Evolutionary conservation across 2,113 vertebrate species (phyloP), one percentile per base, ranked within the genome.

Genomic region (Vicugna pacos): DNA sequence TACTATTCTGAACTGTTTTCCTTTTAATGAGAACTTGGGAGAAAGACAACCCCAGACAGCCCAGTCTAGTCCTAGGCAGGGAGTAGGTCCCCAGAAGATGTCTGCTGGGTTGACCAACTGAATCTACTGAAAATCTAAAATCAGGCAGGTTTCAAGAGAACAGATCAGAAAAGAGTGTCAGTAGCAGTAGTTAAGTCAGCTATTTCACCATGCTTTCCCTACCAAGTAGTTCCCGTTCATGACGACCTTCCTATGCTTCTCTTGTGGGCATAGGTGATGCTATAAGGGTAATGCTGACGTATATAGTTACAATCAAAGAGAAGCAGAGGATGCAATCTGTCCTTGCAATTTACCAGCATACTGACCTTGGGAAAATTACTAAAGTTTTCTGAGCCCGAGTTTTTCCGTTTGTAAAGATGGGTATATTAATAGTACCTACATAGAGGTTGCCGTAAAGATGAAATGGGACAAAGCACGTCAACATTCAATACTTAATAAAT

Each of bases 361-460:
- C 46, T 80, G 38, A 79, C 77, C 20, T 93, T 91, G 42, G 32
- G 7, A 20, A 96, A 91, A 86, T 82, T n/a, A 79, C 6, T 65
- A 38, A 70, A 16, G 2, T 50, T 92, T 92, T 81, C 89, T 79
- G 54, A 81, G 16, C 46, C 14, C 79, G 0, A 0, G 28, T 88
- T 65, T 93, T 87, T 32, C 30, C 58, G 70, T 73, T 76, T 50
- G 28, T 70, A 85, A 94, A 81, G 35, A 35, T 81, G 8, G 2
- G 14, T 28, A 30, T 76, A 95, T 69, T 75, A 81, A 76, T 13
- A 83, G 26, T 24, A 83, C 30, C 48, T 20, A 58, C 16, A 72
- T 10, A 52, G 4, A 72, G 15, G 46, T 13, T 75, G 35, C 32
- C 76, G 19, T 50, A 52, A 93, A 30, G 24, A 80, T 92, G 15